Base-by-base conservation (phyloP, 2,113 vertebrate genomes). In the Tetrax tetrax region DNA sequence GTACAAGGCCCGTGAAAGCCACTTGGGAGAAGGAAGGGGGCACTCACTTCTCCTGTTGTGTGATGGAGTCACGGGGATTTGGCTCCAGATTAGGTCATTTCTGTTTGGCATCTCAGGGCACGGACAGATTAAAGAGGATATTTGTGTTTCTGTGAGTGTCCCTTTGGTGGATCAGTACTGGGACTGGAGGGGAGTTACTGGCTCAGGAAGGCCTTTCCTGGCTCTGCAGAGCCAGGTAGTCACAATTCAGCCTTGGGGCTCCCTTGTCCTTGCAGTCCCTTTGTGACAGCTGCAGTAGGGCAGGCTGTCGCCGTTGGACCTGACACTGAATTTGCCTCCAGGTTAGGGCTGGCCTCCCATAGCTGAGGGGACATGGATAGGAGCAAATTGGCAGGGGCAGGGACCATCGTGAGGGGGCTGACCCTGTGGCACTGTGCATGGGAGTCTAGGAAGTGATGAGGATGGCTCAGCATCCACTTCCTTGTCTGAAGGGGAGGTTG, bases 401-500 rank as follows among this genome's bases (percentile, higher is more conserved):
- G 25, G 50, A 69, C 41, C 24, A 9, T 61, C n/a, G 27, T 6
- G 10, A 85, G 28, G 28, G 13, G 7, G 12, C 33, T 77, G 45
- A 29, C 7, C 17, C 54, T 8, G 0, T 53, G 70, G 12, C 22
- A 68, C 7, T 1, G 0, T 65, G 43, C 14, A 2, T 24, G 54
- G 17, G 20, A 7, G 31, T 51, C 21, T 50, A 19, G 21, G 19
- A 56, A 31, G 23, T 20, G 35, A 59, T 64, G 9, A 65, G 59
- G 37, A 22, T 87, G 65, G 41, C 48, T 86, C 25, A 45, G 21
- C 4, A 1, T 75, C 37, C 15, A 78, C 29, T 79, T 90, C 31
- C 27, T 1, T 3, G 0, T 22, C 28, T 0, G 2, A 14, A 89
- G 24, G 6, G 6, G 31, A 38, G 25, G 5, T 14, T 12, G 4